A percentile compares a stretch with the other conserved stretches of the same genome.
Conservation (phyloP, 2,113 vertebrate species). For the Platichthys stellatus region DNA sequence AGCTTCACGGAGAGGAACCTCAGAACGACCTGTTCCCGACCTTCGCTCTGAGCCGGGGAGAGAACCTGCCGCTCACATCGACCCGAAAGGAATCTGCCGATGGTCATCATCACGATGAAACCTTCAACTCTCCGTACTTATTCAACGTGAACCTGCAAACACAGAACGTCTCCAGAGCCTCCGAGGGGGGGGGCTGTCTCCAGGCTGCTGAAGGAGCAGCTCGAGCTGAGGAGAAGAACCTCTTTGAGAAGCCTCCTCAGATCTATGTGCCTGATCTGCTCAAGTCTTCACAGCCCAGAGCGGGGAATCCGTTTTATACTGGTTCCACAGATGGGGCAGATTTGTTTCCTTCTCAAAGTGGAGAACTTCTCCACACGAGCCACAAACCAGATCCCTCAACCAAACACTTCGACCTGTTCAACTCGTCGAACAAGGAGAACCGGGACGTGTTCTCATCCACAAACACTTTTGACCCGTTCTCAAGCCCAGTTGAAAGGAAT, state of each 20-base stretch:
- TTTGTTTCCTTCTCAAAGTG: conserved; percentile 16
- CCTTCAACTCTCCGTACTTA: conserved; percentile 3
- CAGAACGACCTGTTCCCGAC: conserved; percentile 11
- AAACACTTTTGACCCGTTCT: conserved; percentile 22
- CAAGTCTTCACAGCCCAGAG: not conserved
- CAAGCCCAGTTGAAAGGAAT: conserved; percentile 42
- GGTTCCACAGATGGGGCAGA: not conserved
- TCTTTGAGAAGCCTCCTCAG: not conserved
- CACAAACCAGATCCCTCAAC: not conserved
- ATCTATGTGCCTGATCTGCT: not conserved
- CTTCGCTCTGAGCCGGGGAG: not conserved
- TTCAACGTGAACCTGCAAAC: not conserved
- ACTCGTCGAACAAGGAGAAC: not conserved
- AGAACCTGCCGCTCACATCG: not conserved
- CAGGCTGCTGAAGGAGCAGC: not conserved
- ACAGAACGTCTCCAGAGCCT: not conserved
- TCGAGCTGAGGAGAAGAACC: not conserved
- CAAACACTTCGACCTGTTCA: not conserved
- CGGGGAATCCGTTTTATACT: conserved; percentile 1
- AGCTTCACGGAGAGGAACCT: conserved; percentile 1
- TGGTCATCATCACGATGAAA: not conserved
- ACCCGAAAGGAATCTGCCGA: not conserved
- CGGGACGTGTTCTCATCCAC: conserved; percentile 47
- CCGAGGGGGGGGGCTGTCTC: conserved; percentile 1
- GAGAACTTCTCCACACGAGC: not conserved